Conservation (phyloP, 2,113 vertebrate species). For the Pagrus major region DNA sequence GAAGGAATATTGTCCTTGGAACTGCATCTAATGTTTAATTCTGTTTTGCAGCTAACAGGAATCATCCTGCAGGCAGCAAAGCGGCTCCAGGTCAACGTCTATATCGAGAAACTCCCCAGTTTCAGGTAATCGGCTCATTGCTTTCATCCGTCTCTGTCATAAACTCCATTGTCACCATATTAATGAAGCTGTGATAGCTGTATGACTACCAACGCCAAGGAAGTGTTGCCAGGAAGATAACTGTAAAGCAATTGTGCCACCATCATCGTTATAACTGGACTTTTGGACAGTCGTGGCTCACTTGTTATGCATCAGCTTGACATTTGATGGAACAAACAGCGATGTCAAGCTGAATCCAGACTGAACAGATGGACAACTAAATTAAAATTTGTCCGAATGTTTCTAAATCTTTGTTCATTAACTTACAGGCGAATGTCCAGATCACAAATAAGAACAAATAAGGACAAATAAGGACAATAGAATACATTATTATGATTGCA, state of each 20-base stretch:
- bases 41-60: constrained; percentile 90
- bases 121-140: constrained; percentile 86
- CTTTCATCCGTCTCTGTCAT: not conserved
- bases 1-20: too few species aligned
- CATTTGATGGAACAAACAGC: constrained; percentile 7
- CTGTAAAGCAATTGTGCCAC: constrained; percentile 53
- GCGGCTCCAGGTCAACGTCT: constrained; percentile 92
- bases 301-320: constrained; percentile 14
- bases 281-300: constrained; percentile 58
- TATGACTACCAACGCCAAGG: not conserved
- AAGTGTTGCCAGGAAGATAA: constrained; percentile 11
- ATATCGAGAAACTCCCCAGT: constrained; percentile 82
- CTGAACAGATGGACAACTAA: not conserved
- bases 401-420: not conserved
- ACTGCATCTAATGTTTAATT: not conserved
- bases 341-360: not conserved
- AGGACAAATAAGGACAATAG: not conserved
- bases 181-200: not conserved
- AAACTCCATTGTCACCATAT: not conserved
- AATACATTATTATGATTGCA: not conserved
- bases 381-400: not conserved
- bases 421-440: not conserved
- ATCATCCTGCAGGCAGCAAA: constrained; percentile 90
- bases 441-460: not conserved
- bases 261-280: constrained; percentile 65